A percentile compares a stretch with the other conserved stretches of the same genome.
phyloP scores from a whole-genome alignment of 2,888 invertebrate species.

The Hydrotaea cyrtoneurina region DNA sequence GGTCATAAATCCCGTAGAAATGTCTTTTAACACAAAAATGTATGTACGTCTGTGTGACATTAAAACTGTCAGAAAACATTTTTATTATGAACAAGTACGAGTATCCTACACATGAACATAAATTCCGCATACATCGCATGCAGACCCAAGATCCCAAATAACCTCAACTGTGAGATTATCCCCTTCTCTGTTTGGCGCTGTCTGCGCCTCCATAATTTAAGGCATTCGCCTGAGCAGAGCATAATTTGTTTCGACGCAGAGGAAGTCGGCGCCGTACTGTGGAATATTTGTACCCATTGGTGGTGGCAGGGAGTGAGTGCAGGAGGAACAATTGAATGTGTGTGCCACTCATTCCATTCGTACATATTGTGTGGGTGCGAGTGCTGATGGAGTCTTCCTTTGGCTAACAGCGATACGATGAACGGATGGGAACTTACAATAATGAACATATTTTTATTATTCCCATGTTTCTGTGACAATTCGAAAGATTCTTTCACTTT shows the following conservation, averaged over 20 bases:
- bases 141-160: background rate
- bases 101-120: background rate
- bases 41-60: background rate
- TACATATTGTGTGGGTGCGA: background rate
- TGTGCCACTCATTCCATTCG: background rate
- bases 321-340: background rate
- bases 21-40: slow-evolving; percentile 3
- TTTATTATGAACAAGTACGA: background rate
- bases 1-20: background rate
- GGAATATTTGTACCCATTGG: background rate
- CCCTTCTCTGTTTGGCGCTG: background rate
- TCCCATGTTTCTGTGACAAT: slow-evolving; percentile 13
- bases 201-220: background rate
- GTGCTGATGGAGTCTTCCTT: slow-evolving; percentile 25
- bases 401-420: background rate
- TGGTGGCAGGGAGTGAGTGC: no score
- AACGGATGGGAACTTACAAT: background rate
- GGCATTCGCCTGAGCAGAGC: background rate
- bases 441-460: slow-evolving; percentile 21
- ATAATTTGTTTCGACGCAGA: background rate
- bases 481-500: background rate
- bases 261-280: slow-evolving; percentile 5
- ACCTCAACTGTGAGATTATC: background rate
- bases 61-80: slow-evolving; percentile 5
- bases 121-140: background rate